Evolutionary conservation across 2,888 invertebrate genomes (phyloP).

Genomic region (Andrena chrysosceles): DNA sequence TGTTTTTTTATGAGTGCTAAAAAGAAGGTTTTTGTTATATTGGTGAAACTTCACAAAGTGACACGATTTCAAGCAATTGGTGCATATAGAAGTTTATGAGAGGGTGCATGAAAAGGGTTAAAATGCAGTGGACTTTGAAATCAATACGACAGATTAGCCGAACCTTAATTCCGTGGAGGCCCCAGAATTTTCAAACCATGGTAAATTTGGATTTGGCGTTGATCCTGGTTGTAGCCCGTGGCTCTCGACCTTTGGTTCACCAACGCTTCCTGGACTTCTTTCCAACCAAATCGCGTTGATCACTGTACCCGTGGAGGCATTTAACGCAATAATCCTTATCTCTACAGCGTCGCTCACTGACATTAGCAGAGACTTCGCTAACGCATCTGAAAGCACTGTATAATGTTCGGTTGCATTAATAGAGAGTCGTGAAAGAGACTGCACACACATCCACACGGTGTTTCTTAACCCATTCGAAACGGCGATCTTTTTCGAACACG

Average conservation of each 20-base stretch:
- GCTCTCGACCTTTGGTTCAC: conserved; percentile 85
- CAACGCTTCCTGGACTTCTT: conserved; percentile 84
- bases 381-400: conserved; percentile 86
- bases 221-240: conserved; percentile 87
- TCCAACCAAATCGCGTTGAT: conserved; percentile 88
- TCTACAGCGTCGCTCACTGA: conserved; percentile 87
- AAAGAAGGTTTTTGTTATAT: too few species aligned
- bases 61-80: background rate
- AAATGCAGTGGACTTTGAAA: conserved; percentile 8
- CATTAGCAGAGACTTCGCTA: conserved; percentile 90
- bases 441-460: background rate
- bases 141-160: conserved; percentile 23
- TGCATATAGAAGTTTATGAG: conserved; percentile 8
- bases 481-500: too few species aligned
- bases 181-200: conserved; percentile 90
- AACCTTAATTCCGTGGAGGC: conserved; percentile 87
- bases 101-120: conserved; percentile 21
- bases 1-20: too few species aligned
- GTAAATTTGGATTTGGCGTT: conserved; percentile 89
- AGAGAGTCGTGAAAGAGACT: background rate
- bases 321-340: conserved; percentile 88
- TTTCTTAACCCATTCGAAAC: too few species aligned
- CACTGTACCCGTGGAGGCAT: conserved; percentile 87
- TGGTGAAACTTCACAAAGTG: too few species aligned
- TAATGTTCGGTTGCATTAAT: background rate